Evolutionary conservation across 2,888 invertebrate species (phyloP), one percentile per base, ranked within the genome.

Genomic region (Pecten maximus): DNA sequence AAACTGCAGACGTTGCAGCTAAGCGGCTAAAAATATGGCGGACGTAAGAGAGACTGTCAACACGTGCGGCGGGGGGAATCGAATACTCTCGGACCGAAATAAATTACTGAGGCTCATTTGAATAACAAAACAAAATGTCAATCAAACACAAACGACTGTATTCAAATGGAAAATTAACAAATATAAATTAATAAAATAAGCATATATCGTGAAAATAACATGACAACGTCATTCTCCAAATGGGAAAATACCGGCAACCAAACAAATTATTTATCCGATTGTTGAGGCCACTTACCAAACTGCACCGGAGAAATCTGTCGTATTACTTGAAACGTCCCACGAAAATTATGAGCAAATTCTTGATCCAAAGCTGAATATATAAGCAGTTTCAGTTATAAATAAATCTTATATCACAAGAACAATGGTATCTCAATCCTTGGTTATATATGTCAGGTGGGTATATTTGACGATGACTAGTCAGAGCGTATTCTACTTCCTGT

Each of bases 401-500:
- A 74, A 35, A 74, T 74, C 74, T 6, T 74, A 74, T 35, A 35
- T 0, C 74, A 35, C 15, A 54, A 74, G 74, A 74, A 74, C 74
- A 74, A 74, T 10, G 74, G 74, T 74, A 74, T 74, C 74, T 23
- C 74, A 74, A 74, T 74, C 74, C 74, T 28, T 74, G 74, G 28
- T 74, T 12, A 35, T 35, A 74, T 19, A 54, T 74, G 74, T 74
- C 74, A 74, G 50, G 74, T 74, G 74, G 74, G 23, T 74, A 74
- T 74, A 74, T 74, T 74, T 35, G 74, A 74, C 74, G 74, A 88
- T 8, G 23, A 48, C 88, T 88, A 90, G 50, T 90, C 90, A 86
- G 86, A 87, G 88, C 60, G 88, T 88, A 92, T 88, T 92, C 90
- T 93, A 94, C 94, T 94, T 94, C 94, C 94, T 94, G 94, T 94